These are phyloP conservation scores for Calidris pugnax DNA, from an alignment of 2,113 vertebrate species.

Conservation along the genomic window DNA sequence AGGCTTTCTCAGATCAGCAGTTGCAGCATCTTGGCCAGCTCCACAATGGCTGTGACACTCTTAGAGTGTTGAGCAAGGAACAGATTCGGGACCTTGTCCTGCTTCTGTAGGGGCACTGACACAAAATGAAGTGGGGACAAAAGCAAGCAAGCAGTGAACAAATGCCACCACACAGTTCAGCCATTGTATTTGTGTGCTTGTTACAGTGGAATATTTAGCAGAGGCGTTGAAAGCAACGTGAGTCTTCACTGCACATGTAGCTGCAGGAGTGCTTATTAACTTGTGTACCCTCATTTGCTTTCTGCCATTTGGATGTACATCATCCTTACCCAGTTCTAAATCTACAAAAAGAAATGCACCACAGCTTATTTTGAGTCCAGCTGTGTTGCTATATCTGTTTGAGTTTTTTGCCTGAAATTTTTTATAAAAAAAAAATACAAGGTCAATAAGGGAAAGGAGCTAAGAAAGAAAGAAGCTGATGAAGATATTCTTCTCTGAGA, in stretches of 20 bases:
- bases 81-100: not conserved
- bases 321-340: not conserved
- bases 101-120: not conserved
- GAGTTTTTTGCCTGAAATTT: not conserved
- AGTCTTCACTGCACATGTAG: fast-evolving
- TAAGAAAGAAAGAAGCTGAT: not conserved
- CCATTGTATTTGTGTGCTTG: not conserved
- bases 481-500: not conserved
- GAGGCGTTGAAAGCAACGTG: not conserved
- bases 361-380: not conserved
- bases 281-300: fast-evolving
- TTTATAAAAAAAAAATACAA: not conserved
- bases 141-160: not conserved
- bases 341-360: not conserved
- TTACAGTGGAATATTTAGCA: not conserved
- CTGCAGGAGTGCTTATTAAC: not conserved
- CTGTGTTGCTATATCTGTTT: not conserved
- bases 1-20: not conserved
- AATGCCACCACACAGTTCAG: not conserved
- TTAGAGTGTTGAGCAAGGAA: not conserved
- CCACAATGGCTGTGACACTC: not conserved
- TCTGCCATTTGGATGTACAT: fast-evolving
- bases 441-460: not conserved
- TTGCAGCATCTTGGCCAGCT: not conserved
- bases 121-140: not conserved